These are phyloP conservation scores for Choloepus didactylus DNA, from an alignment of 2,797 vertebrate species.

Conservation along the genomic window DNA sequence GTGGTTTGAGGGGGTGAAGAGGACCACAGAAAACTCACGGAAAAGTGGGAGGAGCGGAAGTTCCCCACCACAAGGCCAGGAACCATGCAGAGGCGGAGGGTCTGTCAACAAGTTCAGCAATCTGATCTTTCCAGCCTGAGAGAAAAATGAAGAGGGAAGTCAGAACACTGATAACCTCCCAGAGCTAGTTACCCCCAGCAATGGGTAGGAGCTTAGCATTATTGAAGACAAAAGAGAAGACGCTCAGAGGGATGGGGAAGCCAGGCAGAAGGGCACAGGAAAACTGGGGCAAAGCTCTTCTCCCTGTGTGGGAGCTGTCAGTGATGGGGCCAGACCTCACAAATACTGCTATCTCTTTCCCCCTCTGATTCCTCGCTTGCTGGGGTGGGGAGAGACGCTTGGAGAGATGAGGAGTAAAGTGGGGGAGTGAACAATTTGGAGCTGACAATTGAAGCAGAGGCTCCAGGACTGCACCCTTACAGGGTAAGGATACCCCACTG, in stretches of 20 bases:
- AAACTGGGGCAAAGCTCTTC: background rate
- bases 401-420: background rate
- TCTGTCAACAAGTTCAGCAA: background rate
- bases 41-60: too few relatives aligned
- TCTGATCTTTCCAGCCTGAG: background rate
- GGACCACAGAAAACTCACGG: background rate
- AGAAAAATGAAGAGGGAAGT: background rate
- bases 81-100: background rate
- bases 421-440: background rate
- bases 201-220: background rate
- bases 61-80: background rate
- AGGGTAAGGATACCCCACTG: accelerated
- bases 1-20: background rate
- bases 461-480: background rate
- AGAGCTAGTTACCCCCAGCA: background rate
- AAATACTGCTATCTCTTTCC: background rate
- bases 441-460: background rate
- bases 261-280: background rate
- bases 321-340: background rate
- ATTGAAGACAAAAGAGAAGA: background rate
- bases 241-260: background rate
- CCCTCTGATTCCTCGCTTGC: background rate
- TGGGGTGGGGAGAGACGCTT: background rate
- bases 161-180: background rate
- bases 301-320: background rate